These are phyloP conservation scores for Embiotoca jacksoni DNA, from an alignment of 2,113 vertebrate genomes.

Conservation along the genomic window DNA sequence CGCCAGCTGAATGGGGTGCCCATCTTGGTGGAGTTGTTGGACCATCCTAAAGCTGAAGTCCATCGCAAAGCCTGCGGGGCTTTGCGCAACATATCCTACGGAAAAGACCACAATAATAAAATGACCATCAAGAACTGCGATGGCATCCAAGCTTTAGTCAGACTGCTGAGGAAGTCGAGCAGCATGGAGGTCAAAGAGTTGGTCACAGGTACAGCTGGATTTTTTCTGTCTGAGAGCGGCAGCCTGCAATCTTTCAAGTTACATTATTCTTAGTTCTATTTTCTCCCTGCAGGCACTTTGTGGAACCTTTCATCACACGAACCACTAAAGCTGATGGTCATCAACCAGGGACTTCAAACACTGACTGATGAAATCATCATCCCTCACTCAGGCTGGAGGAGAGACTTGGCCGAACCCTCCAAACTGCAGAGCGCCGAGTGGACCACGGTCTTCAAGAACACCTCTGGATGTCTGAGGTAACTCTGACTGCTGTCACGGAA, in stretches of 20 bases:
- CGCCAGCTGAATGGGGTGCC: conserved; percentile 94
- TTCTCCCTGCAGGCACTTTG: conserved; percentile 78
- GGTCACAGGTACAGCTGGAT: conserved; percentile 88
- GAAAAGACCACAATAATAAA: conserved; percentile 95
- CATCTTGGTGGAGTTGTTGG: conserved; percentile 90
- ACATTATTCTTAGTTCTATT: conserved; percentile 4
- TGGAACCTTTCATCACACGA: conserved; percentile 98
- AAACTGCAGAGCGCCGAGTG: conserved; percentile 93
- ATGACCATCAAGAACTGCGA: conserved; percentile 95
- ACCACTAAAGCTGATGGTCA: conserved; percentile 96
- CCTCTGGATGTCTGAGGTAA: conserved; percentile 94
- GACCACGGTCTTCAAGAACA: conserved; percentile 98
- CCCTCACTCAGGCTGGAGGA: conserved; percentile 95
- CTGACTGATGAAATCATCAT: conserved; percentile 97
- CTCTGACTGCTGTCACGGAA: not conserved
- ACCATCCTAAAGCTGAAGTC: conserved; percentile 93
- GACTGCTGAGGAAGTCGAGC: conserved; percentile 90
- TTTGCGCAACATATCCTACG: conserved; percentile 94
- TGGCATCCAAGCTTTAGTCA: conserved; percentile 93
- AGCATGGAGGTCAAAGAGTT: conserved; percentile 95
- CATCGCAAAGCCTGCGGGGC: conserved; percentile 96
- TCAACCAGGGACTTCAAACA: conserved; percentile 94
- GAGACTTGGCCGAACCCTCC: conserved; percentile 89
- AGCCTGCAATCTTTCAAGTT: not conserved
- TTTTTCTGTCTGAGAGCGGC: not conserved